A percentile compares a stretch with the other conserved stretches of the same genome.
phyloP scores from a whole-genome alignment of 2,113 vertebrate genomes.

The Holacanthus passer region DNA sequence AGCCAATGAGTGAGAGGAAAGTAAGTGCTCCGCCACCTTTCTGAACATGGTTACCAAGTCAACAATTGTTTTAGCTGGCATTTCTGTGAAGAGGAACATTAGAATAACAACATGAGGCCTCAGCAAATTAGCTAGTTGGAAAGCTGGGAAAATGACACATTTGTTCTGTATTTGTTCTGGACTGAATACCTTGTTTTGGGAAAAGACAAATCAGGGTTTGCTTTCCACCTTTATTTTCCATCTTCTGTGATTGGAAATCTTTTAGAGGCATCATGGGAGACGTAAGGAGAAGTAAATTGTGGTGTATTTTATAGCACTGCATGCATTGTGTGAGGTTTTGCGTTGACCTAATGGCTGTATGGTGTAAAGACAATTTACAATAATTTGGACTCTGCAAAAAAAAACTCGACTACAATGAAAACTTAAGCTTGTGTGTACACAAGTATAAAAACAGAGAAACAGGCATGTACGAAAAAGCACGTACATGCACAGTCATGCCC shows the following conservation, averaged over 20 bases:
- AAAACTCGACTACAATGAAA: neutral
- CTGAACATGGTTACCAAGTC: constrained; percentile 52
- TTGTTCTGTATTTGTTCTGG: constrained; percentile 66
- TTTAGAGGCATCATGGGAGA: constrained; percentile 38
- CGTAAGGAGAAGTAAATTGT: neutral
- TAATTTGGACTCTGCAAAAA: neutral
- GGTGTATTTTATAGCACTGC: neutral
- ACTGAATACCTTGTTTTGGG: constrained; percentile 49
- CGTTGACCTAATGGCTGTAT: neutral
- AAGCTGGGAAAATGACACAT: constrained; percentile 63
- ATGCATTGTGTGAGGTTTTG: neutral
- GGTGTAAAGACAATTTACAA: neutral
- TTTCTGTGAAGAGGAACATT: constrained; percentile 58
- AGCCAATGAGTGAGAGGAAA: constrained; percentile 24
- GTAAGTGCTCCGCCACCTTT: constrained; percentile 39
- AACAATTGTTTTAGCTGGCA: constrained; percentile 68
- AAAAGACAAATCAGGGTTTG: constrained; percentile 45
- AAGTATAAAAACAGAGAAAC: neutral
- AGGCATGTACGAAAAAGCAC: constrained; percentile 2
- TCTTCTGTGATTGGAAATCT: constrained; percentile 37
- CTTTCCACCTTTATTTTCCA: constrained; percentile 59
- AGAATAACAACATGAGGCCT: constrained; percentile 64
- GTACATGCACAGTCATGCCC: neutral
- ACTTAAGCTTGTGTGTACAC: neutral
- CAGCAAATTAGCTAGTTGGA: constrained; percentile 61